Evolutionary conservation across 1,140 invertebrate species (phyloP).

Genomic region (Lucilia cuprina): DNA sequence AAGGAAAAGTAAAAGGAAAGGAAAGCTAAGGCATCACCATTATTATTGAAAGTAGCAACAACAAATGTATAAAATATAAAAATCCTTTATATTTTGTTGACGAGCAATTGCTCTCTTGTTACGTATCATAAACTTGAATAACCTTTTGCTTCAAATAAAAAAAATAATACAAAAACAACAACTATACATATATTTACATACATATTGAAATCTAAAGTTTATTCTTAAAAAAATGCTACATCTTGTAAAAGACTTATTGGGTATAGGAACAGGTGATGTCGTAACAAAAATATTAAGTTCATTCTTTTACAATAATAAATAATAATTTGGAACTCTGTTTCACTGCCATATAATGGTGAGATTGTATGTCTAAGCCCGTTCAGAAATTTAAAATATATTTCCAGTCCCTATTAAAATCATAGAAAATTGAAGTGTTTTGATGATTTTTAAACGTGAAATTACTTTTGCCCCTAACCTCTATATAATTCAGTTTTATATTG

Average conservation of each 20-base stretch:
- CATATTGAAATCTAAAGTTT: constrained; percentile 28
- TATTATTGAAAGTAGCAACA: neutral
- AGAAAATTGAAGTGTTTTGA: no score
- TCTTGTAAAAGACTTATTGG: neutral
- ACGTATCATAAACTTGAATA: constrained; percentile 31
- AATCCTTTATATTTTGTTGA: constrained; percentile 29
- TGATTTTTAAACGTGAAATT: neutral
- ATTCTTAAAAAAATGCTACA: neutral
- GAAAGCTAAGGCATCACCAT: neutral
- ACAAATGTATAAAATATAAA: neutral
- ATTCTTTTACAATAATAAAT: no score
- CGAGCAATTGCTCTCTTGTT: constrained; percentile 30
- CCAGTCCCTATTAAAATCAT: no score
- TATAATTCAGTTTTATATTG: neutral
- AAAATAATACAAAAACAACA: neutral
- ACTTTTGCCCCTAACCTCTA: neutral
- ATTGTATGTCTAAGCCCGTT: no score
- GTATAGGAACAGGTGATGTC: neutral
- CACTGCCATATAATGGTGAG: no score
- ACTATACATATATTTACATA: constrained; percentile 12
- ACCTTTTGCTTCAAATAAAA: constrained; percentile 22
- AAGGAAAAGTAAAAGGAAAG: neutral
- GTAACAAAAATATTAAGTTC: neutral
- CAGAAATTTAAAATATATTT: no score
- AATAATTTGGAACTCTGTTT: no score